Evolutionary conservation across 2,797 vertebrate species (phyloP).

Genomic region (Chaetophractus vellerosus): DNA sequence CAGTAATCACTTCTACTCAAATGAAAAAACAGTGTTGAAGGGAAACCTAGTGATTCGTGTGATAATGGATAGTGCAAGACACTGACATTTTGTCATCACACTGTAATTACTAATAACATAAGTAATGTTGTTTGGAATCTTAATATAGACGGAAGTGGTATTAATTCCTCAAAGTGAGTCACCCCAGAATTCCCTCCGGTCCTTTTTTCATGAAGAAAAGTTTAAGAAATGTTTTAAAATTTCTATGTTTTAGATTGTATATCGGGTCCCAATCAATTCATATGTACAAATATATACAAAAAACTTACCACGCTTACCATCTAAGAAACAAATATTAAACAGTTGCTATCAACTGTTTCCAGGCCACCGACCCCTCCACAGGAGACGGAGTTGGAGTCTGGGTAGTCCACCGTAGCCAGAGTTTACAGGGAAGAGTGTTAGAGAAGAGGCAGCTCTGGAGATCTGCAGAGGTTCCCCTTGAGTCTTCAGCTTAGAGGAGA

Average conservation of each 20-base stretch:
- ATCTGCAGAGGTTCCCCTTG: neutral
- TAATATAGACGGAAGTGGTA: neutral
- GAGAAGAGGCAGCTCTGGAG: neutral
- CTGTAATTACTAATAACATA: neutral
- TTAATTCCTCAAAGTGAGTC: neutral
- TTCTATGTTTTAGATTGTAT: constrained; percentile 73
- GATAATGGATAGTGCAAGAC: neutral
- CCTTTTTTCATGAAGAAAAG: constrained; percentile 23
- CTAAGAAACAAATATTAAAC: constrained; percentile 80
- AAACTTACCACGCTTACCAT: constrained; percentile 60
- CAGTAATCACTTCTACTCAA: neutral
- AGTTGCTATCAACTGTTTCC: constrained; percentile 58
- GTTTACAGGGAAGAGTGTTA: neutral
- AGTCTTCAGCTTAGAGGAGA: neutral
- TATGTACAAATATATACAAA: constrained; percentile 66
- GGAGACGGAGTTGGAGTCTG: neutral
- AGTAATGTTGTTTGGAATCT: neutral
- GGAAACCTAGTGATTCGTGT: neutral
- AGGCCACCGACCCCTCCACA: too few relatives aligned
- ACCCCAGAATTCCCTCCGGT: neutral
- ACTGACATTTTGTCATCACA: neutral
- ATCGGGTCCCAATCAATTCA: constrained; percentile 54
- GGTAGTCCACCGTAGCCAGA: neutral
- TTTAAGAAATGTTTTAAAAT: constrained; percentile 70
- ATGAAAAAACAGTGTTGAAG: neutral